Evolutionary conservation across 2,888 invertebrate genomes (phyloP).

Genomic region (Harmothoe impar): DNA sequence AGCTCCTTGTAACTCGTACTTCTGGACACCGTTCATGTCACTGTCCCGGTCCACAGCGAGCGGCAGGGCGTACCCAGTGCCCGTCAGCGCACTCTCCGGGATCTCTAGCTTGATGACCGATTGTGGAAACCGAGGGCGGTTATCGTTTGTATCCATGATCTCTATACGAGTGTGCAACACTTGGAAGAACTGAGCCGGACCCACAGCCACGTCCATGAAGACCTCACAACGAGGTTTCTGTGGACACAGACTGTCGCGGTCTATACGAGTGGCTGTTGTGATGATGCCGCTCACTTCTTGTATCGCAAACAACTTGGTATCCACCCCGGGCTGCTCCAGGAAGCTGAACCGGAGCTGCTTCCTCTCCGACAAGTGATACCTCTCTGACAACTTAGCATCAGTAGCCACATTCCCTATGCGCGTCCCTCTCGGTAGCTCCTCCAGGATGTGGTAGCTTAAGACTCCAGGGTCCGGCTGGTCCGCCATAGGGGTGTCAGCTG

Average conservation of each 20-base stretch:
- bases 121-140: slow-evolving; percentile 62
- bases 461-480: slow-evolving; percentile 33
- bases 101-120: not conserved
- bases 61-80: slow-evolving; percentile 55
- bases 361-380: not conserved
- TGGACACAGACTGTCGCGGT: slow-evolving; percentile 62
- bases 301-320: slow-evolving; percentile 44
- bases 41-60: slow-evolving; percentile 64
- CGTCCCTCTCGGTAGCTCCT: slow-evolving; percentile 57
- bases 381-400: slow-evolving; percentile 60
- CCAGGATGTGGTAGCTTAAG: slow-evolving; percentile 59
- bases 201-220: slow-evolving; percentile 62
- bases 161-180: slow-evolving; percentile 61
- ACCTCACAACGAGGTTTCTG: slow-evolving; percentile 44
- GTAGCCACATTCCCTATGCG: slow-evolving; percentile 62
- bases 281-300: slow-evolving; percentile 59
- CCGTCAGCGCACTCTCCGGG: slow-evolving; percentile 56
- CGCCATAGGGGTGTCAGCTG: not conserved
- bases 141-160: slow-evolving; percentile 64
- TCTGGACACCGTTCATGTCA: slow-evolving; percentile 44
- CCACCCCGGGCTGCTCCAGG: slow-evolving; percentile 63
- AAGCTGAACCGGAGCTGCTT: slow-evolving; percentile 61
- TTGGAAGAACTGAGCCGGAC: slow-evolving; percentile 65
- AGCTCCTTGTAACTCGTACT: slow-evolving; percentile 48
- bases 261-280: slow-evolving; percentile 35